Evolutionary conservation across 2,888 invertebrate genomes (phyloP).

Genomic region (Griposia aprilina): DNA sequence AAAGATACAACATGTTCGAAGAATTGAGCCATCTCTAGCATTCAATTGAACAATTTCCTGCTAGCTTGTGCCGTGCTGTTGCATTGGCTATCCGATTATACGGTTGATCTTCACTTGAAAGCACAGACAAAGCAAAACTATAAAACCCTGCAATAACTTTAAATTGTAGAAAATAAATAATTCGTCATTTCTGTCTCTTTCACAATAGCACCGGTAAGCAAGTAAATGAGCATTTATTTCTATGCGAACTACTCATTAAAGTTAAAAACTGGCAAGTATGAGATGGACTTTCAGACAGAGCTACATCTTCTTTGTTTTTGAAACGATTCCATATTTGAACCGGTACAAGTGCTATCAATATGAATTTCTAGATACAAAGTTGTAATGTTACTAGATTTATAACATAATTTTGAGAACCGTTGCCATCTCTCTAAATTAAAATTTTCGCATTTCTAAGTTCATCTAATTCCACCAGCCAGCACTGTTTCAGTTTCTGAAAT

Average conservation of each 20-base stretch:
- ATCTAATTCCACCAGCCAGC: neutral
- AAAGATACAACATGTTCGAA: neutral
- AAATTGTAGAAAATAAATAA: conserved; percentile 32
- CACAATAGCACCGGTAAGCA: conserved; percentile 29
- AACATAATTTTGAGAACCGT: neutral
- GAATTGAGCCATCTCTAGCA: neutral
- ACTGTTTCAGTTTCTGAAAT: conserved; percentile 5
- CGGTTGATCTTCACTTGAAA: conserved; percentile 3
- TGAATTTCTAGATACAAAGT: no score
- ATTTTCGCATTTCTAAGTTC: neutral
- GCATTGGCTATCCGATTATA: conserved; percentile 17
- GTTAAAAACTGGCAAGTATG: conserved; percentile 25
- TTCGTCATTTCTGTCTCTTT: conserved; percentile 24
- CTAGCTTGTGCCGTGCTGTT: neutral
- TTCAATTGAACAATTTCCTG: conserved; percentile 17
- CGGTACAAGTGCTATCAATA: no score
- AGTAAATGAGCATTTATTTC: conserved; percentile 38
- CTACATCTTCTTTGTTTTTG: neutral
- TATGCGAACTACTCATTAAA: conserved; percentile 52
- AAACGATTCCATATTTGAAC: neutral
- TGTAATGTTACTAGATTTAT: neutral
- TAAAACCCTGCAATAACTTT: conserved; percentile 9
- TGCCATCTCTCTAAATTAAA: neutral
- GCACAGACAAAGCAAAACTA: conserved; percentile 5
- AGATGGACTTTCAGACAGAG: neutral